phyloP scores from a whole-genome alignment of 2,888 invertebrate genomes.

The Malthinus seriepunctatus region DNA sequence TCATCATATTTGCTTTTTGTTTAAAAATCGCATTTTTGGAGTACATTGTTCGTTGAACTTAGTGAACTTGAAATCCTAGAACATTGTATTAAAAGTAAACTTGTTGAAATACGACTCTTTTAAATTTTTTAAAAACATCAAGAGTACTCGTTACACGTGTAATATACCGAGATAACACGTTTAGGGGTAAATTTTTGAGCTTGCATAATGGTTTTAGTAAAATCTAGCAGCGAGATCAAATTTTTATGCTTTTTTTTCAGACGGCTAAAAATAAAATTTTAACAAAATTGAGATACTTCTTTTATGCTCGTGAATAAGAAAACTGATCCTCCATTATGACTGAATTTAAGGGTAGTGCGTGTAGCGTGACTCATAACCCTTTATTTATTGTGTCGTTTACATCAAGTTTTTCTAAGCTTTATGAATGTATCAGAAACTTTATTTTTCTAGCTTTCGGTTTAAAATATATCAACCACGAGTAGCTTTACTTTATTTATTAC shows the following conservation, averaged over 20 bases:
- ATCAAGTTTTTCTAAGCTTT: slow-evolving; percentile 12
- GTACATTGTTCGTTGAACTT: too few relatives aligned
- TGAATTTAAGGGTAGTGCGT: slow-evolving; percentile 19
- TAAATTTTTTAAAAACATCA: neutral
- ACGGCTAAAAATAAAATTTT: slow-evolving; percentile 1
- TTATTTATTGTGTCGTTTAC: slow-evolving; percentile 22
- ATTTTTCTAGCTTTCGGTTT: too few relatives aligned
- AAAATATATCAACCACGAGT: too few relatives aligned
- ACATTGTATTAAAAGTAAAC: too few relatives aligned
- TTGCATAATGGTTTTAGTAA: slow-evolving; percentile 5
- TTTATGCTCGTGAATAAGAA: slow-evolving; percentile 3
- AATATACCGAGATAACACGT: slow-evolving; percentile 9
- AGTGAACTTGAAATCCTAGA: too few relatives aligned
- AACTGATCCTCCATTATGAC: slow-evolving; percentile 9
- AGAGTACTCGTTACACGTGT: slow-evolving; percentile 3
- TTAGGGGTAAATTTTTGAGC: slow-evolving; percentile 9
- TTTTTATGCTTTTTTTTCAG: slow-evolving; percentile 8
- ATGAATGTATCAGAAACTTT: neutral
- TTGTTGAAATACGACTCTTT: neutral
- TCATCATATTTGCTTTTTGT: too few relatives aligned
- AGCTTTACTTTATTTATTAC: too few relatives aligned
- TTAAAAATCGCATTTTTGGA: too few relatives aligned
- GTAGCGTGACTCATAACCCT: slow-evolving; percentile 12
- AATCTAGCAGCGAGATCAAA: slow-evolving; percentile 10
- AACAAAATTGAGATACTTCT: slow-evolving; percentile 6